Conservation (phyloP, 2,113 vertebrate species). For the Lynx canadensis region DNA sequence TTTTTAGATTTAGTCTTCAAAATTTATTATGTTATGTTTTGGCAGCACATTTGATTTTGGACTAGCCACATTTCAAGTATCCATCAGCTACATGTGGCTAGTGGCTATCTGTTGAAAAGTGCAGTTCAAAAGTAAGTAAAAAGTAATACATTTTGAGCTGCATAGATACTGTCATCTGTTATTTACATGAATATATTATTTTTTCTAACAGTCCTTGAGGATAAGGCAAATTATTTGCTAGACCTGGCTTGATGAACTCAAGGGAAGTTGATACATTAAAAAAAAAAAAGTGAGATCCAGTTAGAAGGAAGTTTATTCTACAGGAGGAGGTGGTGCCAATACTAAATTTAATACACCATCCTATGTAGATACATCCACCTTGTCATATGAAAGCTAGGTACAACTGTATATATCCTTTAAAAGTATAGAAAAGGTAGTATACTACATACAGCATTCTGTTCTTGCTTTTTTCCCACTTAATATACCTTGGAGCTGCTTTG, state of each 20-base stretch:
- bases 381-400: neutral
- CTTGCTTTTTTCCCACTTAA: neutral
- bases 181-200: neutral
- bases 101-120: neutral
- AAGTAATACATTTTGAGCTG: constrained; percentile 10
- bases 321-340: neutral
- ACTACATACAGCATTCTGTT: neutral
- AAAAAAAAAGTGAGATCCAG: neutral
- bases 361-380: neutral
- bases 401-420: neutral
- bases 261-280: neutral
- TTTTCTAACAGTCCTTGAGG: neutral
- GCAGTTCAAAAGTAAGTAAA: neutral
- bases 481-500: neutral
- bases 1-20: neutral
- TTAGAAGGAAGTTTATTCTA: neutral
- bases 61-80: neutral
- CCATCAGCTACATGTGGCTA: neutral
- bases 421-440: neutral
- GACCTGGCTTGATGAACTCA: constrained; percentile 28
- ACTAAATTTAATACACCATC: neutral
- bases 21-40: neutral
- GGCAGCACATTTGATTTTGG: neutral
- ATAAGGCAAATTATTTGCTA: constrained; percentile 11
- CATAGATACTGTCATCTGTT: neutral